Evolutionary conservation across 2,888 invertebrate species (phyloP).

Genomic region (Isoperla grammatica): DNA sequence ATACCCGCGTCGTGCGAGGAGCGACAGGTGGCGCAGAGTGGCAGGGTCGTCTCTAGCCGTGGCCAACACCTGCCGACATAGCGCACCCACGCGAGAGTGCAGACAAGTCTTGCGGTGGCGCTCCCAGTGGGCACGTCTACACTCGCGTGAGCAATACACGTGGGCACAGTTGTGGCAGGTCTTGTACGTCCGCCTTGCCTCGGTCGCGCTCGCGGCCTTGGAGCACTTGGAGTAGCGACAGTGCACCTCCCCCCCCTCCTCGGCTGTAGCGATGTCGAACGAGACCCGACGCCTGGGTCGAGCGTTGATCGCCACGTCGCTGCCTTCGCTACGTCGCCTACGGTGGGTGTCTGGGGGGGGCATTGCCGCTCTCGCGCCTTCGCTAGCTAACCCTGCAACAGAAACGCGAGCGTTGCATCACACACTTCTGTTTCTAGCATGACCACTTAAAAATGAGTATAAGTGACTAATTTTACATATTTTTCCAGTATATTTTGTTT

Average conservation of each 20-base stretch:
- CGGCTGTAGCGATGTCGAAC: slow-evolving; percentile 35
- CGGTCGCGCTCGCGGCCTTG: slow-evolving; percentile 61
- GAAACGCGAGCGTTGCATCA: no score
- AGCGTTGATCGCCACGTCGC: slow-evolving; percentile 42
- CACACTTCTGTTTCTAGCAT: no score
- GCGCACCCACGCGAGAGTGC: slow-evolving; percentile 82
- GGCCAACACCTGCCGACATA: slow-evolving; percentile 75
- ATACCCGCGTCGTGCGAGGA: slow-evolving; percentile 78
- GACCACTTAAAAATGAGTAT: background rate
- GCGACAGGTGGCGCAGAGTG: slow-evolving; percentile 70
- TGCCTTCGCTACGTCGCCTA: slow-evolving; percentile 59
- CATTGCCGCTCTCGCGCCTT: slow-evolving; percentile 26
- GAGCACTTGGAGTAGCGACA: slow-evolving; percentile 80
- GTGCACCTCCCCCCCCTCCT: slow-evolving; percentile 50
- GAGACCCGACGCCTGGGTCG: slow-evolving; percentile 34
- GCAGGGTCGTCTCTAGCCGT: slow-evolving; percentile 73
- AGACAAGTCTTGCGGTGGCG: slow-evolving; percentile 86
- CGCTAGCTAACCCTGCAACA: slow-evolving; percentile 38
- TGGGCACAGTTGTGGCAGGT: slow-evolving; percentile 94
- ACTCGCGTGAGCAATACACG: slow-evolving; percentile 88
- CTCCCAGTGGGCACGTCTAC: slow-evolving; percentile 88
- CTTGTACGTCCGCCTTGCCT: slow-evolving; percentile 80
- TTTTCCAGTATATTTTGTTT: no score
- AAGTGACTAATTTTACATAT: background rate
- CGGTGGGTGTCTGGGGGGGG: slow-evolving; percentile 17